Conservation (phyloP, 2,888 invertebrate genomes). For the Myopa testacea region DNA sequence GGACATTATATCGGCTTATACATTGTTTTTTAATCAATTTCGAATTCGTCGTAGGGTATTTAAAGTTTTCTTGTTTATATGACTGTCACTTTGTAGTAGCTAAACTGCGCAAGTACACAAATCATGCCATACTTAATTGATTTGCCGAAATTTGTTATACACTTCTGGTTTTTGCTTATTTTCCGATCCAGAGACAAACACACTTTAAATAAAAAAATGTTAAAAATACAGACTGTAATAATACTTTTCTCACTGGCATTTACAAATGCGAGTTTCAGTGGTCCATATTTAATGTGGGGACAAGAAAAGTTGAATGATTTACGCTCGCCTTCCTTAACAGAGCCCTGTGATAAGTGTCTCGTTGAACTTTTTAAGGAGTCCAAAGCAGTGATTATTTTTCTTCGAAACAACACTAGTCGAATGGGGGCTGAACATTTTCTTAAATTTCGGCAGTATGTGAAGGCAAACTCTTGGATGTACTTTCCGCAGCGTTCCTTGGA, state of each 20-base stretch:
- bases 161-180: constrained; percentile 41
- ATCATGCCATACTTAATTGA: constrained; percentile 37
- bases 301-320: constrained; percentile 70
- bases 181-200: background rate
- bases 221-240: constrained; percentile 55
- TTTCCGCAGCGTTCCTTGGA: constrained; percentile 72
- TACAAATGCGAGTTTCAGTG: constrained; percentile 69
- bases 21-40: no score
- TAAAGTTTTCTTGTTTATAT: no score
- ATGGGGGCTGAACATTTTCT: constrained; percentile 72
- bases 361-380: constrained; percentile 72
- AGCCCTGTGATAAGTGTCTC: constrained; percentile 71
- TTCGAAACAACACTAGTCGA: constrained; percentile 72
- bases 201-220: constrained; percentile 37
- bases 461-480: constrained; percentile 70
- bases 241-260: constrained; percentile 52
- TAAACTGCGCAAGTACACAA: constrained; percentile 10
- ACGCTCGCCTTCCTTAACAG: constrained; percentile 70
- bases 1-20: no score
- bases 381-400: constrained; percentile 73
- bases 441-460: constrained; percentile 71
- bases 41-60: no score
- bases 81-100: no score
- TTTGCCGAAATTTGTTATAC: constrained; percentile 46
- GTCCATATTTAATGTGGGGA: constrained; percentile 74